These are phyloP conservation scores for Neoarius graeffei DNA, from an alignment of 2,113 vertebrate species.

Conservation along the genomic window DNA sequence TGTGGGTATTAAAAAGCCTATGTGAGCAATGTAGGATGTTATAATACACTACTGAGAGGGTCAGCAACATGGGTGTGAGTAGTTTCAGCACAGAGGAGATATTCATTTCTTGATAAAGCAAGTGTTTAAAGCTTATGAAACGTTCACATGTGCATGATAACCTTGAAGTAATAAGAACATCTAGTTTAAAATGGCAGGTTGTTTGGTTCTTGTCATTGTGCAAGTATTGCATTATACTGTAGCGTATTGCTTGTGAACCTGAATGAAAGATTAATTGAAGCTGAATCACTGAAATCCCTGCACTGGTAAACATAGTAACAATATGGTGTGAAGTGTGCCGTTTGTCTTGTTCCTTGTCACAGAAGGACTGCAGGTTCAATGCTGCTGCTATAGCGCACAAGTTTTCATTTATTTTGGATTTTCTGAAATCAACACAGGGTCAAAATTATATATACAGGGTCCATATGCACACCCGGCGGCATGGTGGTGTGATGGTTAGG, in stretches of 20 bases:
- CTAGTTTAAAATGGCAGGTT: neutral
- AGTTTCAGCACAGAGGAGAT: conserved; percentile 41
- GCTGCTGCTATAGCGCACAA: neutral
- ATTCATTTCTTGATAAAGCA: conserved; percentile 17
- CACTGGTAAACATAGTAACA: neutral
- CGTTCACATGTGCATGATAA: conserved; percentile 28
- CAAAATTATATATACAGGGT: too few species aligned
- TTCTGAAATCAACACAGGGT: too few species aligned
- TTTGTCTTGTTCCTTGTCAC: neutral
- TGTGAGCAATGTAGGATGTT: conserved; percentile 43
- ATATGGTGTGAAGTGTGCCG: neutral
- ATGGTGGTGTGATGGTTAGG: too few species aligned
- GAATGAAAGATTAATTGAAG: neutral
- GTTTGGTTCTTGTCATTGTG: conserved; percentile 2
- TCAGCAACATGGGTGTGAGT: conserved; percentile 46
- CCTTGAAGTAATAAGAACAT: conserved; percentile 15
- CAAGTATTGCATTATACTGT: neutral
- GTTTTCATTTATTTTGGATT: neutral
- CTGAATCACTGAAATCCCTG: neutral
- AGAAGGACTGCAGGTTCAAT: neutral
- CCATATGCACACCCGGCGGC: too few species aligned
- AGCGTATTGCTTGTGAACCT: neutral
- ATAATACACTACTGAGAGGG: conserved; percentile 41
- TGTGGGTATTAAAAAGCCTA: conserved; percentile 30
- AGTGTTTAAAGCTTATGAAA: conserved; percentile 30